Base-by-base conservation (phyloP, 2,888 invertebrate genomes). In the Apocheima hispidaria region DNA sequence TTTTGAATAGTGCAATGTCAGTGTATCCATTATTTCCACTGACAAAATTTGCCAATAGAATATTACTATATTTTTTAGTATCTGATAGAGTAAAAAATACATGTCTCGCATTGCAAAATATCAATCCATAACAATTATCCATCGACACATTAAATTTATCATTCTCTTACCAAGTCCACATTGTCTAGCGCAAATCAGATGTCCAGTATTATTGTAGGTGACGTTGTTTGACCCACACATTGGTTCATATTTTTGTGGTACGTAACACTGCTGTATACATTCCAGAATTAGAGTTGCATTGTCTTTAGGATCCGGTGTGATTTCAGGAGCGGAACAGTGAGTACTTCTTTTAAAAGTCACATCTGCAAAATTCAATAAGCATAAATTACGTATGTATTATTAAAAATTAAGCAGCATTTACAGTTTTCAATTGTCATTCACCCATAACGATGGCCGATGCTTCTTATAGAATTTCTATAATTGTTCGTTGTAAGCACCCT, bases 151-250 rank as follows among this genome's bases (percentile, higher is more conserved):
- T n/a, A n/a, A n/a, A n/a, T n/a, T n/a, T 14, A 2, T 26, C 16
- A 36, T 36, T 1, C 46, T 56, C 76, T 72, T 63, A 77, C 77
- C 68, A 46, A 71, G 56, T 49, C 78, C 78, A 66, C 78, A 79
- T 20, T 41, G 41, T 43, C 36, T 56, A 4, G 58, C 62, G 26
- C 68, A 68, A n/a, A 65, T 44, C 35, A 74, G 56, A 12, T 68
- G 66, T 7, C 60, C 69, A 23, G 60, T 57, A 48, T 73, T 75
- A 16, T 67, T 64, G 35, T 74, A 74, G 0, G 72, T 74, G 33
- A 67, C 55, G 4, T 60, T 60, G 20, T 75, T 65, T 1, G 72
- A 59, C 0, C 73, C 74, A 60, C 74, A 72, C 6, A 72, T 65
- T 10, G 72, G 72, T 21, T 68, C 72, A 53, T 71, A 73, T 6